Conservation (phyloP, 2,113 vertebrate genomes). For the Lichenostomus cassidix region DNA sequence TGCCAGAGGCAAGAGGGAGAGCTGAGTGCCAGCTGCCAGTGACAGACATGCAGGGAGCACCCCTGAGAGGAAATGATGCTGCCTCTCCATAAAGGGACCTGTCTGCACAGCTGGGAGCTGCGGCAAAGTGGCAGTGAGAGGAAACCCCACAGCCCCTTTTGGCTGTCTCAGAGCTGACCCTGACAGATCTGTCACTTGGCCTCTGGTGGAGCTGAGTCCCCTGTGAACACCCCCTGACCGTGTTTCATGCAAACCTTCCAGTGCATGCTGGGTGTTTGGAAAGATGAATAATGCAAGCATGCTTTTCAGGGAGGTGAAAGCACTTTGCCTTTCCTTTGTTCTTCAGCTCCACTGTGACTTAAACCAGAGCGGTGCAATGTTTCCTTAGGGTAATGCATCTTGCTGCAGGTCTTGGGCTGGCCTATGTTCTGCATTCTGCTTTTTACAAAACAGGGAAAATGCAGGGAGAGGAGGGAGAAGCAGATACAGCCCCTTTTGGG, state of each 20-base stretch:
- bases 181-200: background rate
- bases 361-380: background rate
- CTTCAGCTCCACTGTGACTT: background rate
- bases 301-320: background rate
- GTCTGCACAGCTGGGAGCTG: background rate
- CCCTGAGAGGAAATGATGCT: accelerated
- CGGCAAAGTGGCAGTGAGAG: accelerated
- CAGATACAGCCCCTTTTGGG: background rate
- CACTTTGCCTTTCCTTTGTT: background rate
- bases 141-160: background rate
- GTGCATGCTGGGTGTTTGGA: background rate
- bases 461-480: background rate
- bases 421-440: background rate
- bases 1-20: background rate
- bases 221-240: accelerated
- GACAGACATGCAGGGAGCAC: accelerated
- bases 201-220: background rate
- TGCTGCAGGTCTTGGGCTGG: background rate
- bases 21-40: accelerated
- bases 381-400: background rate
- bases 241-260: background rate
- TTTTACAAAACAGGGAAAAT: background rate
- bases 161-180: background rate
- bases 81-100: accelerated
- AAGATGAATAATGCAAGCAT: accelerated